These are phyloP conservation scores for Poeciliopsis presidionis DNA, from an alignment of 2,797 vertebrate species.

Conservation along the genomic window DNA sequence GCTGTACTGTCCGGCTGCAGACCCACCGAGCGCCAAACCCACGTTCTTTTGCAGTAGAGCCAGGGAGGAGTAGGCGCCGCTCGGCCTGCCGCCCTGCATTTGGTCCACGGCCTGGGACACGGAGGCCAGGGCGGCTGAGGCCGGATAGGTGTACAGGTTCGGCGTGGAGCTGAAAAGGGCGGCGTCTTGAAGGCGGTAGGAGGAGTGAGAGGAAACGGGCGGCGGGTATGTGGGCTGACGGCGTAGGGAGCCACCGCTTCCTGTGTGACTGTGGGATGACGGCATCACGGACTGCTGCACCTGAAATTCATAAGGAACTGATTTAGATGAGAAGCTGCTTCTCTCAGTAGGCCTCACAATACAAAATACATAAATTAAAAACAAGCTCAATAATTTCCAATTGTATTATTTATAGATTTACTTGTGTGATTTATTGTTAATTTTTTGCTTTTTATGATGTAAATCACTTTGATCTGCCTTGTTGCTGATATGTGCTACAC, in stretches of 20 bases:
- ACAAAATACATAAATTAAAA: no score
- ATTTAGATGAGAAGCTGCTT: background rate
- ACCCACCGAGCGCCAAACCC: constrained; percentile 85
- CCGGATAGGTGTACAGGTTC: constrained; percentile 93
- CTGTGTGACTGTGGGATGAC: constrained; percentile 85
- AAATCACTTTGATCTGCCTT: no score
- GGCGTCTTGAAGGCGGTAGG: constrained; percentile 90
- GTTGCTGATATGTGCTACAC: no score
- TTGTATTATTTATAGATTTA: no score
- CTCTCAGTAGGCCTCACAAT: no score
- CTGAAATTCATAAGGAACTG: constrained; percentile 60
- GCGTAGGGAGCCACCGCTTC: constrained; percentile 80
- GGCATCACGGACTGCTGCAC: constrained; percentile 87
- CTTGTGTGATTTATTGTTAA: no score
- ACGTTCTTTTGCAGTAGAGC: constrained; percentile 92
- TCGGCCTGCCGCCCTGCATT: constrained; percentile 84
- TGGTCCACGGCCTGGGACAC: constrained; percentile 94
- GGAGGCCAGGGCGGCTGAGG: constrained; percentile 90
- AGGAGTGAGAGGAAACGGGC: constrained; percentile 88
- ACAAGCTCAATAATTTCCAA: no score
- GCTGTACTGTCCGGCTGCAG: constrained; percentile 85
- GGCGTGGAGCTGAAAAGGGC: constrained; percentile 89
- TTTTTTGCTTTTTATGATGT: no score
- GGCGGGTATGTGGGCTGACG: constrained; percentile 91
- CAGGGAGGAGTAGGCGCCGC: constrained; percentile 85